A percentile compares a stretch with the other conserved stretches of the same genome.
Evolutionary conservation across 2,888 invertebrate species (phyloP).

Genomic region (Schizotus pectinicornis): DNA sequence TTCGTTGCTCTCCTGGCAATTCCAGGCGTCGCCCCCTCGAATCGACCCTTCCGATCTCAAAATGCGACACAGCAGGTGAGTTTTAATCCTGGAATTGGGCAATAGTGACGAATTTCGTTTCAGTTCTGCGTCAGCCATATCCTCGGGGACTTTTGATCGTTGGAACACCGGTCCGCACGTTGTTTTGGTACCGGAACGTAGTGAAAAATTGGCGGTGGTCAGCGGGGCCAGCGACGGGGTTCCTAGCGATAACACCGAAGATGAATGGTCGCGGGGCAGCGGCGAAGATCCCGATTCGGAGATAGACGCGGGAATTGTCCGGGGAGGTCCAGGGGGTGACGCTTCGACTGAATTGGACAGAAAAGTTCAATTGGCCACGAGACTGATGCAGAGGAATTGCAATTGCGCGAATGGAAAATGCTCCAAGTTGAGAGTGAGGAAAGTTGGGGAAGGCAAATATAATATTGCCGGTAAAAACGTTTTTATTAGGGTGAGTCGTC

Average conservation of each 20-base stretch:
- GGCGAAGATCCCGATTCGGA: constrained; percentile 72
- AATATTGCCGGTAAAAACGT: constrained; percentile 86
- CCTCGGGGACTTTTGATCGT: constrained; percentile 44
- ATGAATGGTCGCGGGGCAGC: constrained; percentile 75
- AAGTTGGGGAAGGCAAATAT: constrained; percentile 86
- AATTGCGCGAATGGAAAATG: constrained; percentile 74
- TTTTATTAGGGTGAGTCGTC: constrained; percentile 79
- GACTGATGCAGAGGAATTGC: constrained; percentile 76
- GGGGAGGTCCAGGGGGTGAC: constrained; percentile 29
- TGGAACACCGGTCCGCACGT: constrained; percentile 51
- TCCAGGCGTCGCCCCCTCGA: constrained; percentile 62
- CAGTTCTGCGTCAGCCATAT: constrained; percentile 55
- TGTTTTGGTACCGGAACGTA: constrained; percentile 43
- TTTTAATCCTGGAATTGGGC: constrained; percentile 39
- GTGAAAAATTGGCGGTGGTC: constrained; percentile 41
- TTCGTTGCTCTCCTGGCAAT: constrained; percentile 72
- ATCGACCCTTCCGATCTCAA: constrained; percentile 55
- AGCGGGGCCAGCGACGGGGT: constrained; percentile 64
- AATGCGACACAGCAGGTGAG: constrained; percentile 64
- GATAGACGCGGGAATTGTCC: constrained; percentile 53
- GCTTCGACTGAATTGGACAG: constrained; percentile 74
- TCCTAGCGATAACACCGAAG: constrained; percentile 69
- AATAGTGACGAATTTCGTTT: neutral
- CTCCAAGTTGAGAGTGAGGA: constrained; percentile 76
- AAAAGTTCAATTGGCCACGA: constrained; percentile 73